phyloP scores from a whole-genome alignment of 2,888 invertebrate genomes.

The Clitarchus hookeri region DNA sequence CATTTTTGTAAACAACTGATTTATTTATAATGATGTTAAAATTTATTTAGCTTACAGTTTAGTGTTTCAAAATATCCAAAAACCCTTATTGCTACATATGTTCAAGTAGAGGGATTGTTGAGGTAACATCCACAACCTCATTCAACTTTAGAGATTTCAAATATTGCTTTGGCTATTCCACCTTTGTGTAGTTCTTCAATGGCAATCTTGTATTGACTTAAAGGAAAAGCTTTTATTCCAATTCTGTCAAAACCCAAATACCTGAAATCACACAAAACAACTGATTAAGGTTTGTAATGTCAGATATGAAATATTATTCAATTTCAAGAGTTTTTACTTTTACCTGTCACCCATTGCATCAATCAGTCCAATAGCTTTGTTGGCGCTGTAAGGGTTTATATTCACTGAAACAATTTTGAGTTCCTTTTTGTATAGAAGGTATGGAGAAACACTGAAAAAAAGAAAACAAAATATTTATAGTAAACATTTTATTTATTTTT shows the following conservation, averaged over 20 bases:
- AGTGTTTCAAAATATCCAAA: too few relatives aligned
- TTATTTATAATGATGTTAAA: too few relatives aligned
- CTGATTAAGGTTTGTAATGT: neutral
- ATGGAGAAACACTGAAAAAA: slow-evolving; percentile 60
- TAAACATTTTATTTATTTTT: too few relatives aligned
- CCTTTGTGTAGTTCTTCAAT: slow-evolving; percentile 61
- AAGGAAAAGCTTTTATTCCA: slow-evolving; percentile 61
- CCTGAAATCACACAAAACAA: slow-evolving; percentile 50
- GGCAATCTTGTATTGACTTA: slow-evolving; percentile 61
- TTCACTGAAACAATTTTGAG: slow-evolving; percentile 66
- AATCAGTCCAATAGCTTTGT: slow-evolving; percentile 65
- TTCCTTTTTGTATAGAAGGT: slow-evolving; percentile 66
- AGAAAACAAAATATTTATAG: neutral
- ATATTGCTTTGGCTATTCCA: slow-evolving; percentile 64
- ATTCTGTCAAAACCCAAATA: slow-evolving; percentile 65
- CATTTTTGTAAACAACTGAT: too few relatives aligned
- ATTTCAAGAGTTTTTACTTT: slow-evolving; percentile 29
- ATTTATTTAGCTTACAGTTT: too few relatives aligned
- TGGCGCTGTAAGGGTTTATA: slow-evolving; percentile 72
- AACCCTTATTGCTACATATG: too few relatives aligned
- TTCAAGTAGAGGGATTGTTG: too few relatives aligned
- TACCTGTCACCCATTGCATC: slow-evolving; percentile 66
- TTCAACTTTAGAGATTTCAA: slow-evolving; percentile 51
- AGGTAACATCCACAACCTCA: neutral
- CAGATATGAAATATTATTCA: neutral